Evolutionary conservation across 2,888 invertebrate species (phyloP).

Genomic region (Sialis lutaria): DNA sequence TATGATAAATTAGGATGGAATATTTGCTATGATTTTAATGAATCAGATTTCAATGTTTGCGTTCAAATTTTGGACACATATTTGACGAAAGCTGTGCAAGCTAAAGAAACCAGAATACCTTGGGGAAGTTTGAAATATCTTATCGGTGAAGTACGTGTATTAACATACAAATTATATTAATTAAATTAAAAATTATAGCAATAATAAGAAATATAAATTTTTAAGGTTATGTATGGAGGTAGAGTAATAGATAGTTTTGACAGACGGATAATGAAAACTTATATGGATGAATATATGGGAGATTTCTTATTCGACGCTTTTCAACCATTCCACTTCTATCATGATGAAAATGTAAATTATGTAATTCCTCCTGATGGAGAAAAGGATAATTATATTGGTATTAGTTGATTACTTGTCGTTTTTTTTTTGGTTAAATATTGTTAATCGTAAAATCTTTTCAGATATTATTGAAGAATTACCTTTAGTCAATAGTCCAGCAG

Average conservation of each 20-base stretch:
- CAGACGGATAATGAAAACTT: slow-evolving; percentile 66
- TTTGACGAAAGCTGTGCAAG: slow-evolving; percentile 47
- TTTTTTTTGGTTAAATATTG: neutral
- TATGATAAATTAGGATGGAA: slow-evolving; percentile 95
- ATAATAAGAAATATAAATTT: neutral
- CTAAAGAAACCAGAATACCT: slow-evolving; percentile 47
- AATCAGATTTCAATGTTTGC: slow-evolving; percentile 82
- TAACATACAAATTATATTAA: neutral
- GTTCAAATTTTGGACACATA: slow-evolving; percentile 73
- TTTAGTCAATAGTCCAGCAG: slow-evolving; percentile 71
- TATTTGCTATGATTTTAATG: slow-evolving; percentile 83
- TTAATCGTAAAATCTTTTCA: slow-evolving; percentile 19
- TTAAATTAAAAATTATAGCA: slow-evolving; percentile 1
- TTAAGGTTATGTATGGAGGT: slow-evolving; percentile 84
- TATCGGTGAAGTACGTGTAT: slow-evolving; percentile 59
- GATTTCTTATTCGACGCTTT: slow-evolving; percentile 85
- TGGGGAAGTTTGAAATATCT: slow-evolving; percentile 86
- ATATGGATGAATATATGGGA: slow-evolving; percentile 90
- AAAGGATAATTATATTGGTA: slow-evolving; percentile 55
- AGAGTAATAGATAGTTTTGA: slow-evolving; percentile 85
- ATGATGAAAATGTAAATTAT: slow-evolving; percentile 57
- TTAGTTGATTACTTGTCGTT: slow-evolving; percentile 8
- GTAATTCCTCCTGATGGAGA: slow-evolving; percentile 50
- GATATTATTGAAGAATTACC: slow-evolving; percentile 68
- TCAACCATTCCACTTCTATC: slow-evolving; percentile 82